Percentiles rank a stretch among this genome's conserved stretches.
Evolutionary conservation across 1,140 invertebrate species (phyloP).

Genomic region (Drosophila tsacasi): DNA sequence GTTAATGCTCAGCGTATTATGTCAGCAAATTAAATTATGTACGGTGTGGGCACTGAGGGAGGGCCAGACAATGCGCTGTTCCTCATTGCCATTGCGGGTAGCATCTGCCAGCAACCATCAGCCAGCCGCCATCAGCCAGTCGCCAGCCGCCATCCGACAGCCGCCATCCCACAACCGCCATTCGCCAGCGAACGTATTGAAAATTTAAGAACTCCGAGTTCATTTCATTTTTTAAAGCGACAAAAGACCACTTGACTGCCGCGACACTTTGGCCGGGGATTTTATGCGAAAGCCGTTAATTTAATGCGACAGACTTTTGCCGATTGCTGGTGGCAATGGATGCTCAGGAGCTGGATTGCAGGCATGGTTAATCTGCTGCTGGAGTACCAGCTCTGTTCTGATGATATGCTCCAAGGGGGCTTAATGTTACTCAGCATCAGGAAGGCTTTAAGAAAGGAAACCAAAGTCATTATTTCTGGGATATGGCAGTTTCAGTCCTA

Average conservation of each 20-base stretch:
- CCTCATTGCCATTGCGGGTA: constrained; percentile 8
- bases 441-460: not conserved
- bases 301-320: constrained; percentile 32
- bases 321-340: constrained; percentile 2
- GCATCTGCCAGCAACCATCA: constrained; percentile 17
- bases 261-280: constrained; percentile 12
- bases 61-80: constrained; percentile 19
- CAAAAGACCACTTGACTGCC: constrained; percentile 36
- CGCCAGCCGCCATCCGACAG: not conserved
- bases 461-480: not conserved
- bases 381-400: not conserved
- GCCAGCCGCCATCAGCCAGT: not conserved
- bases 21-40: constrained; percentile 71
- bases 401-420: not conserved
- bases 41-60: constrained; percentile 32
- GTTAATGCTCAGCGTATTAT: constrained; percentile 77
- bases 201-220: constrained; percentile 38
- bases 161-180: too few species aligned
- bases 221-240: constrained; percentile 35
- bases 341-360: constrained; percentile 2
- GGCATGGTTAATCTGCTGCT: constrained; percentile 17
- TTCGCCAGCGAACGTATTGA: constrained; percentile 17
- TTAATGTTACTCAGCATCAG: not conserved
- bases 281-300: constrained; percentile 37
- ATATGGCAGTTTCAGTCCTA: not conserved